Evolutionary conservation across 2,888 invertebrate species (phyloP).

Genomic region (Leucoma salicis): DNA sequence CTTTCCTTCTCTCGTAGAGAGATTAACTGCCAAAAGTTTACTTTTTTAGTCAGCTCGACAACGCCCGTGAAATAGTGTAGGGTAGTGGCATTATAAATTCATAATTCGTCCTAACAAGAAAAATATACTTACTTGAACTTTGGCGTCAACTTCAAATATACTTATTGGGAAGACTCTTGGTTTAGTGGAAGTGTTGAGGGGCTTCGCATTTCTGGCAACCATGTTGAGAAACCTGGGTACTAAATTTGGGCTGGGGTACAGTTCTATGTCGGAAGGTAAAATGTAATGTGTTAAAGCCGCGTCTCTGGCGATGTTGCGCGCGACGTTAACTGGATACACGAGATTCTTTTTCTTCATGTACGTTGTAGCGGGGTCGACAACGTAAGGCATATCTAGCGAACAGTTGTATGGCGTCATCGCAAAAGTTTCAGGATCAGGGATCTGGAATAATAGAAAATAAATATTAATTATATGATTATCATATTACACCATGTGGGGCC

Average conservation of each 20-base stretch:
- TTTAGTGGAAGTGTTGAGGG: constrained; percentile 77
- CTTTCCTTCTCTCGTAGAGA: no score
- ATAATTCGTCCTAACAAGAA: no score
- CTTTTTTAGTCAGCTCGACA: no score
- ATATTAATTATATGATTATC: no score
- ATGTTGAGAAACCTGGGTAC: constrained; percentile 91
- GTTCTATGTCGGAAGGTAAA: constrained; percentile 93
- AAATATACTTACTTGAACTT: constrained; percentile 57
- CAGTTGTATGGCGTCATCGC: constrained; percentile 87
- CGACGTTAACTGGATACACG: constrained; percentile 94
- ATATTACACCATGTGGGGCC: no score
- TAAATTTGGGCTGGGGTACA: constrained; percentile 93
- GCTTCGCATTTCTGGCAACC: constrained; percentile 88
- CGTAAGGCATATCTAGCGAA: constrained; percentile 86
- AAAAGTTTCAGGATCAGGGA: constrained; percentile 85
- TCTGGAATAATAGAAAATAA: constrained; percentile 70
- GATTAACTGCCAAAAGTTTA: no score
- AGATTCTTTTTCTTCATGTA: constrained; percentile 91
- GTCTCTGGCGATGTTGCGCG: constrained; percentile 93
- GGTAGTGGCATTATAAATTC: no score
- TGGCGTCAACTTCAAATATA: constrained; percentile 91
- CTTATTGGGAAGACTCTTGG: constrained; percentile 92
- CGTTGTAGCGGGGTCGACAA: constrained; percentile 84
- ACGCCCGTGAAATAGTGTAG: no score
- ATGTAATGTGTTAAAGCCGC: constrained; percentile 91